These are phyloP conservation scores for Poecilia gillii DNA, from an alignment of 2,797 vertebrate species.

Conservation along the genomic window DNA sequence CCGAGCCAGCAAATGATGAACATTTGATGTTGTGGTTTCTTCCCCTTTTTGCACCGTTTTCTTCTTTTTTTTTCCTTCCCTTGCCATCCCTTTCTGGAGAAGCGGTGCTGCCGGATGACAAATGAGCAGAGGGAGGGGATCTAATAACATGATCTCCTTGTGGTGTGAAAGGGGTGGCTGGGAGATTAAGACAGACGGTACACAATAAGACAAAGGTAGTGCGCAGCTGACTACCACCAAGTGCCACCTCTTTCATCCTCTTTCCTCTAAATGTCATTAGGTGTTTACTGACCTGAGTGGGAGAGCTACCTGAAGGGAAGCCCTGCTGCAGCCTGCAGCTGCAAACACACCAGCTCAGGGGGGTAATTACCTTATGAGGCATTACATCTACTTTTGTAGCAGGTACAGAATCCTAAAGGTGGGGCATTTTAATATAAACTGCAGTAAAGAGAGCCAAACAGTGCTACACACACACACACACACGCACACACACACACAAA, in stretches of 20 bases:
- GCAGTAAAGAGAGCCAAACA: background rate
- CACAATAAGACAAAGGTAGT: constrained; percentile 77
- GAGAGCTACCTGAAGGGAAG: constrained; percentile 72
- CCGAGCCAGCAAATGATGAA: constrained; percentile 61
- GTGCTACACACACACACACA: background rate
- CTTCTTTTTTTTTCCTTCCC: constrained; percentile 53
- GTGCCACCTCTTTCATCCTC: constrained; percentile 72
- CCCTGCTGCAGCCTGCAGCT: constrained; percentile 66
- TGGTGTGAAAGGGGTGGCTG: constrained; percentile 70
- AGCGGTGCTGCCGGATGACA: constrained; percentile 74
- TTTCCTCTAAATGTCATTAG: constrained; percentile 79
- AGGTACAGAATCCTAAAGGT: constrained; percentile 57
- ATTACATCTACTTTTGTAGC: constrained; percentile 66
- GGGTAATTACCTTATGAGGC: constrained; percentile 75
- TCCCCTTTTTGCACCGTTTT: constrained; percentile 65
- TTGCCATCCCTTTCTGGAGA: constrained; percentile 58
- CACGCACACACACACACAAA: too few relatives aligned
- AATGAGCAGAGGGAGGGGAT: constrained; percentile 76
- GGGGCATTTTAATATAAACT: constrained; percentile 1
- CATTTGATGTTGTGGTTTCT: constrained; percentile 63
- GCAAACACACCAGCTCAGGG: constrained; percentile 64
- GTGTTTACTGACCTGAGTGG: constrained; percentile 71
- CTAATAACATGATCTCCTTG: constrained; percentile 79
- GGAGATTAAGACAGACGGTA: constrained; percentile 77
- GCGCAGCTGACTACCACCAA: constrained; percentile 70